phyloP scores from a whole-genome alignment of 2,797 vertebrate species.

The Peromyscus eremicus region DNA sequence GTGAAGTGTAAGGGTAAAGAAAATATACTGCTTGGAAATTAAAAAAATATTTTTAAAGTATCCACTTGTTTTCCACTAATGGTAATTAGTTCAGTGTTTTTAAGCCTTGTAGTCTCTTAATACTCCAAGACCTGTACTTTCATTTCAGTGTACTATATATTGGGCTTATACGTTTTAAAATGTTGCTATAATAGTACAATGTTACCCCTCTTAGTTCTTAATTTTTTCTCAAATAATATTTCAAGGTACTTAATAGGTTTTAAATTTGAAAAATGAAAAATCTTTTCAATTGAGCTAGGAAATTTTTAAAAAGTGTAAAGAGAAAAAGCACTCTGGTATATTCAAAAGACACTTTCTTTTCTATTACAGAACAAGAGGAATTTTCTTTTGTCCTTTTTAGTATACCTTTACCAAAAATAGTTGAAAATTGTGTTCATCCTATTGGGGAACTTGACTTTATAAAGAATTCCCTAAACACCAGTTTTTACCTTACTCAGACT shows the following conservation, averaged over 20 bases:
- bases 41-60: neutral
- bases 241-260: neutral
- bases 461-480: constrained; percentile 12
- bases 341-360: neutral
- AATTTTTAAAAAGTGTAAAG: neutral
- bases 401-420: neutral
- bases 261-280: neutral
- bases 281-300: neutral
- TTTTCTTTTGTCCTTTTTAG: neutral
- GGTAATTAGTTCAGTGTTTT: neutral
- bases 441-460: neutral
- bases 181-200: neutral
- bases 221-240: neutral
- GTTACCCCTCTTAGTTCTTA: neutral
- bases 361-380: neutral
- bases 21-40: neutral
- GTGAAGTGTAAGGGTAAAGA: neutral
- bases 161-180: neutral
- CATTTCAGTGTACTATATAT: neutral
- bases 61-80: no score
- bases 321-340: neutral
- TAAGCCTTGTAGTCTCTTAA: neutral
- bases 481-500: constrained; percentile 28
- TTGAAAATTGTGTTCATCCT: neutral
- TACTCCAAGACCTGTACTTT: neutral